Evolutionary conservation across 2,888 invertebrate genomes (phyloP).

Genomic region (Anthrax anthrax): DNA sequence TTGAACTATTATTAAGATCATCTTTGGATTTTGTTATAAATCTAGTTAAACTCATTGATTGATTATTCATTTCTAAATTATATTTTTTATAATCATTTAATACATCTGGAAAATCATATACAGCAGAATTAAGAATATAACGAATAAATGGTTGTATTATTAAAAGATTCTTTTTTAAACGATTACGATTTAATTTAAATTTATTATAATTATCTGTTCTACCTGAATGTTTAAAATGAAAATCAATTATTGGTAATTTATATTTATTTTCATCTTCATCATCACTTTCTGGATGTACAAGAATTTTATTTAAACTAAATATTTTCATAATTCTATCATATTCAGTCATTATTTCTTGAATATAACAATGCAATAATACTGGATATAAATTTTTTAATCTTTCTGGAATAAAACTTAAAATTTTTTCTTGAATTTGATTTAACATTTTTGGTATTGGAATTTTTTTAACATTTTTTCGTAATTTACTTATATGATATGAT

Average conservation of each 20-base stretch:
- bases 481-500: constrained; percentile 38
- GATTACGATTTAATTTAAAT: constrained; percentile 42
- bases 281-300: constrained; percentile 42
- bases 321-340: constrained; percentile 46
- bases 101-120: constrained; percentile 28
- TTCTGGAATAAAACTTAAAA: constrained; percentile 41
- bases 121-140: constrained; percentile 27
- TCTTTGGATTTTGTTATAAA: constrained; percentile 20
- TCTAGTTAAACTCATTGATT: constrained; percentile 11
- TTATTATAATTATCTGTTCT: constrained; percentile 43
- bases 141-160: constrained; percentile 49
- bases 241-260: constrained; percentile 23
- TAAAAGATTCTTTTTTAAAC: constrained; percentile 42
- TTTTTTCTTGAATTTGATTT: constrained; percentile 44
- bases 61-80: constrained; percentile 1
- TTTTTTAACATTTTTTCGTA: constrained; percentile 42
- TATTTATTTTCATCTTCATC: constrained; percentile 37
- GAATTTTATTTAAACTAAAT: constrained; percentile 47
- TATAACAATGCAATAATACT: constrained; percentile 35
- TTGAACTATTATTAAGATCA: constrained; percentile 29
- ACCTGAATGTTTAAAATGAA: constrained; percentile 44
- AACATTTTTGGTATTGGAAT: constrained; percentile 48
- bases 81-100: constrained; percentile 27
- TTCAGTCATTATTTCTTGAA: constrained; percentile 39
- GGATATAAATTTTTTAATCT: constrained; percentile 43